These are phyloP conservation scores for Lamellibrachia luymesi DNA, from an alignment of 1,140 invertebrate genomes.

Conservation along the genomic window DNA sequence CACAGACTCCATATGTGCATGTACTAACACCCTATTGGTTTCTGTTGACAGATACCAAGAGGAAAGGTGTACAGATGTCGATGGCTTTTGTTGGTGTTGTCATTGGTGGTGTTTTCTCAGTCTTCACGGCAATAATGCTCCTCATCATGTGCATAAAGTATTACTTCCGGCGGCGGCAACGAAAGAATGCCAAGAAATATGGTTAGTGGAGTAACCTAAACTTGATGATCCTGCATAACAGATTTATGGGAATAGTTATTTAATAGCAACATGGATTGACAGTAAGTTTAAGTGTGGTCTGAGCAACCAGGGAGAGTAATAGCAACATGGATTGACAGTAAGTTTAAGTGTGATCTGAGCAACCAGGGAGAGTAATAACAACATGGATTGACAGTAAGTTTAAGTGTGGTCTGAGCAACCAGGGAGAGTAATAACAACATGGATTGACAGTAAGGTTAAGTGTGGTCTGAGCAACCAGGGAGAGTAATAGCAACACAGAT, in stretches of 20 bases:
- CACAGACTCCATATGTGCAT: background rate
- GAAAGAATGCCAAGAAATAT: slow-evolving; percentile 52
- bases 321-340: no score
- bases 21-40: background rate
- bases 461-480: background rate
- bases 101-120: slow-evolving; percentile 91
- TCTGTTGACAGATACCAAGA: slow-evolving; percentile 14
- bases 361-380: no score
- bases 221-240: background rate
- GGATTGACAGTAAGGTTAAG: no score
- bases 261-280: background rate
- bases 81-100: slow-evolving; percentile 88
- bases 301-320: background rate
- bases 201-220: background rate
- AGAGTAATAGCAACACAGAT: no score
- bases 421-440: no score
- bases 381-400: background rate
- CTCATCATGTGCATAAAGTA: slow-evolving; percentile 95
- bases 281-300: background rate
- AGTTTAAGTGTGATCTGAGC: no score
- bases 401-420: background rate
- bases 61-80: slow-evolving; percentile 22
- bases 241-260: background rate
- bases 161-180: slow-evolving; percentile 91
- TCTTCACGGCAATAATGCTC: slow-evolving; percentile 92